phyloP scores from a whole-genome alignment of 2,888 invertebrate genomes.

The Phorcus lineatus region DNA sequence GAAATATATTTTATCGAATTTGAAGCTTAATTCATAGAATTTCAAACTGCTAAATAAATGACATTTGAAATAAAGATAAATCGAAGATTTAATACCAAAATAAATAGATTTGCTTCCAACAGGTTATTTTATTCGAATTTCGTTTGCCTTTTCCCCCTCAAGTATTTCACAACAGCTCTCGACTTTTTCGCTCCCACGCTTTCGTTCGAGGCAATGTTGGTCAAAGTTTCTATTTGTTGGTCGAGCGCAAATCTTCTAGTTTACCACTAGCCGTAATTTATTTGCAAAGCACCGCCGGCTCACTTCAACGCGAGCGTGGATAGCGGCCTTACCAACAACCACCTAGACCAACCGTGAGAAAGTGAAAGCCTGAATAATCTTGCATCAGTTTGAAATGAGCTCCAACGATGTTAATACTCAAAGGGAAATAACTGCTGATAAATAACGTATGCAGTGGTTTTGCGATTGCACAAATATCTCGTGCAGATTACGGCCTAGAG shows the following conservation, averaged over 20 bases:
- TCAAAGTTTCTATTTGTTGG: constrained; percentile 7
- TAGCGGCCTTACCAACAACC: constrained; percentile 23
- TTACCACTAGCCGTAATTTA: constrained; percentile 29
- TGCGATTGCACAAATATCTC: neutral
- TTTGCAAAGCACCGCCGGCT: constrained; percentile 24
- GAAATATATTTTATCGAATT: no score
- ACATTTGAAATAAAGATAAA: no score
- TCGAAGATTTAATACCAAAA: neutral
- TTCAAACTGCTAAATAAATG: no score
- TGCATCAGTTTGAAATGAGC: neutral
- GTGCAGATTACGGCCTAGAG: neutral
- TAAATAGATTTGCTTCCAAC: neutral
- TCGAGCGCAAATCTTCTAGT: constrained; percentile 25
- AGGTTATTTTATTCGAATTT: neutral
- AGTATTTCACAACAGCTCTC: constrained; percentile 18
- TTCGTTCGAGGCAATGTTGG: constrained; percentile 10
- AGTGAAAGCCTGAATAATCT: constrained; percentile 14
- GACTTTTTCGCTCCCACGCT: constrained; percentile 20
- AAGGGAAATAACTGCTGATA: neutral
- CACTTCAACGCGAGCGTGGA: constrained; percentile 16
- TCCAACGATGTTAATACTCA: neutral
- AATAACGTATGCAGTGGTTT: neutral
- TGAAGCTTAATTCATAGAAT: no score
- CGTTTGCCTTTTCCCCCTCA: neutral
- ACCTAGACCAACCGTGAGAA: constrained; percentile 25